Base-by-base conservation (phyloP, 1,140 invertebrate species). In the Drosophila rhopaloa region DNA sequence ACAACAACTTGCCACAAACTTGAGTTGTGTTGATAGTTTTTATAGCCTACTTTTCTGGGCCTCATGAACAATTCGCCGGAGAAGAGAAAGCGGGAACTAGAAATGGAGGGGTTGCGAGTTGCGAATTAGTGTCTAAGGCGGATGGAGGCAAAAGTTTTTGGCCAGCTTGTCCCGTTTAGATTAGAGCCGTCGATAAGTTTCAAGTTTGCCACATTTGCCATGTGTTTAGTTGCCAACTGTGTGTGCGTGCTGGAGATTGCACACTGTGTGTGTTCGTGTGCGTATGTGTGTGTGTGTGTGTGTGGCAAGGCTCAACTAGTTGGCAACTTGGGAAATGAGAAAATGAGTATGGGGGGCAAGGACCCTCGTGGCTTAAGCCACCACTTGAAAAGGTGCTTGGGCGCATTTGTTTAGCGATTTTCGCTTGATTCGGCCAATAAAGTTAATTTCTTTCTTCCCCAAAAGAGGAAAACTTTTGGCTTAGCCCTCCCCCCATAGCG, bases 391-490 rank as follows among this genome's bases (percentile, higher is more conserved):
- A 79, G 84, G 76, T 83, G 80, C 79, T 88, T 73, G 51, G 78
- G 67, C 76, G 79, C 83, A 89, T 88, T 88, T 88, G 83, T 89
- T 88, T 88, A 88, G 83, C 83, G 81, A 88, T 88, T 88, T 88
- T 79, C 79, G 77, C 80, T 89, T 89, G 84, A 88, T 88, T 88
- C 83, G 72, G 65, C 80, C 83, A 88, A 88, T 86, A 86, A 86
- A 86, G 71, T 86, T 88, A 86, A 86, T 88, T 86, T 88, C 75
- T 51, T 68, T 75, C 53, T 60, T 56, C 54, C 68, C 43, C 48
- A 55, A 47, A 51, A 41, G 35, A 47, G 27, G 29, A 53, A 46
- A 76, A 86, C 78, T 43, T 72, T 82, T 88, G 62, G 24, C 44
- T 40, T 19, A 2, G 29, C 41, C 10, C n/a, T 1, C 19, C n/a